Evolutionary conservation across 2,797 vertebrate genomes (phyloP).

Genomic region (Coranthus polyacanthus): DNA sequence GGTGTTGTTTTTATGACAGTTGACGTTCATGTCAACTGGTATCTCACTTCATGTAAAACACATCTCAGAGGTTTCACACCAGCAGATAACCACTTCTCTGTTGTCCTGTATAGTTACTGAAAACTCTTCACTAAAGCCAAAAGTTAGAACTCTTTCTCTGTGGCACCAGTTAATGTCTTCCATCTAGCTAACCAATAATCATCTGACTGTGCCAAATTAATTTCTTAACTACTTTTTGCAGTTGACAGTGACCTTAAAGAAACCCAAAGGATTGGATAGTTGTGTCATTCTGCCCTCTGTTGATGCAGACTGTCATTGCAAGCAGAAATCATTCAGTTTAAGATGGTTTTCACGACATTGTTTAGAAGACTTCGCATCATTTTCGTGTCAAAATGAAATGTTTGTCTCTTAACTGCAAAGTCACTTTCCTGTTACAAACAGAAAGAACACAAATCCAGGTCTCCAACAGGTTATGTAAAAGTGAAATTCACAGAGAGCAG

Average conservation of each 20-base stretch:
- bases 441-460: not conserved
- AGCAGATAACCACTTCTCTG: not conserved
- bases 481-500: conserved; percentile 5
- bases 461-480: not conserved
- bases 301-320: conserved; percentile 52
- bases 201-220: conserved; percentile 17
- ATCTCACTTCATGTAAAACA: conserved; percentile 1
- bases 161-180: not conserved
- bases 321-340: not conserved
- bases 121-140: not conserved
- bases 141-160: not conserved
- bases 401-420: not conserved
- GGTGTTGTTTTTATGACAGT: not conserved
- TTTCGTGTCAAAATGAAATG: not conserved
- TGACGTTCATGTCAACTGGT: not conserved
- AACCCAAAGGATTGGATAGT: conserved; percentile 29
- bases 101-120: not conserved
- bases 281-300: conserved; percentile 73
- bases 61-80: conserved; percentile 10
- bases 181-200: conserved; percentile 15
- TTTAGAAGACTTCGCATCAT: too few relatives aligned
- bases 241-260: conserved; percentile 51
- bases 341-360: not conserved
- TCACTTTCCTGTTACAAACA: not conserved
- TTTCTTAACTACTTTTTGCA: conserved; percentile 1